Evolutionary conservation across 2,888 invertebrate genomes (phyloP), one percentile per base, ranked within the genome.

Genomic region (Cheilosia variabilis): DNA sequence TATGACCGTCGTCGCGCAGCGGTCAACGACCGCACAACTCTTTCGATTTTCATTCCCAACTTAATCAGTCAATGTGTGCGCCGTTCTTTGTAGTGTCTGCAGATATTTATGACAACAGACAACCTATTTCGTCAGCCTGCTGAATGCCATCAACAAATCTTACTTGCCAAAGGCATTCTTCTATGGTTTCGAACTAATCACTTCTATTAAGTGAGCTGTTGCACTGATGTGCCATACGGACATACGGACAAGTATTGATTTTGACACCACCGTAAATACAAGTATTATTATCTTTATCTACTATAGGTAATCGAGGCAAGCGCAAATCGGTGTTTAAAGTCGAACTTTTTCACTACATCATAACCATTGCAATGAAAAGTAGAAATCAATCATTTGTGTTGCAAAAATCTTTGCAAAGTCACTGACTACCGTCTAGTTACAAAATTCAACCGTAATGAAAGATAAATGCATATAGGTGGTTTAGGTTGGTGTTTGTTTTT

Each of bases 401-500:
- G 66, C 66, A 66, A 53, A 52, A 34, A 17, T 15, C 13, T 41
- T n/a, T 37, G 52, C 22, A 37, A 50, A 65, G 65, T 34, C 65
- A 22, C 50, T 41, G 52, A 24, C 37, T 52, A n/a, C 50, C 24
- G 52, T 37, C 37, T 52, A 19, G 65, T 52, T 37, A 10, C 65
- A 37, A 65, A 22, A 37, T 52, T 37, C 55, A 55, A 68, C 15
- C 31, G 19, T 43, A 55, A 68, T 41, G 24, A 53, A 53, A 37
- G 66, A 41, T 43, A 66, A 52, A 66, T 55, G 27, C 27, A 55
- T 31, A 57, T 43, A 57, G 43, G 57, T 57, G 55, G 68, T 34
- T 68, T 5, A 37, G 13, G 52, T 41, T 22, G 24, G n/a, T 37
- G 27, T 68, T 68, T 53, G 2, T 43, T 55, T 3, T 37, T 10